Evolutionary conservation across 92 coral and sea anemone genomes (phyloP).

Genomic region (Actinostola sp.): DNA sequence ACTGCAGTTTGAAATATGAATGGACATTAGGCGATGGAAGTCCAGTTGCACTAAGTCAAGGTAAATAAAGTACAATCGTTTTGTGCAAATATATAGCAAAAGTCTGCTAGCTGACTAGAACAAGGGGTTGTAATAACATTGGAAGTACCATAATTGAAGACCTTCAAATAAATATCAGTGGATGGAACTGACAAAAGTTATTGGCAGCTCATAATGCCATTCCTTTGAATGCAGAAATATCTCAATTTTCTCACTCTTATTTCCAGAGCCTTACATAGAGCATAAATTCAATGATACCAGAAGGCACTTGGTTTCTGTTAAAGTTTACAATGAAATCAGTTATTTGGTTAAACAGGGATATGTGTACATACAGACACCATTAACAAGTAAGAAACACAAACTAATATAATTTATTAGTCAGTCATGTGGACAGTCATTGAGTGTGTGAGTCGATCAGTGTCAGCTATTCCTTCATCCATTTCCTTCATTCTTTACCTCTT

Average conservation of each 20-base stretch:
- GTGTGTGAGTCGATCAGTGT: too few species aligned
- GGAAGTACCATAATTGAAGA: too few species aligned
- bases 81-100: too few species aligned
- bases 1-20: constrained; percentile 29
- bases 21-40: constrained; percentile 61
- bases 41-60: constrained; percentile 28
- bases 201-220: too few species aligned
- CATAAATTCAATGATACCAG: constrained; percentile 14
- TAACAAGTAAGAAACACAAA: constrained; percentile 13
- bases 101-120: too few species aligned
- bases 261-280: constrained; percentile 9
- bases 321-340: constrained; percentile 11
- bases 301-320: background rate
- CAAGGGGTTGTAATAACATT: too few species aligned
- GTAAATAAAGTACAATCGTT: constrained; percentile 7
- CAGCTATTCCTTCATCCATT: too few species aligned
- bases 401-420: too few species aligned
- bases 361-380: constrained; percentile 10
- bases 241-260: background rate
- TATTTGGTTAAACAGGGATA: background rate
- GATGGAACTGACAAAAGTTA: too few species aligned
- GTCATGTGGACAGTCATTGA: too few species aligned
- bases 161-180: too few species aligned
- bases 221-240: background rate
- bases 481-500: too few species aligned